A percentile compares a stretch with the other conserved stretches of the same genome.
Evolutionary conservation across 2,113 vertebrate species (phyloP).

Genomic region (Syngnathoides biaculeatus): DNA sequence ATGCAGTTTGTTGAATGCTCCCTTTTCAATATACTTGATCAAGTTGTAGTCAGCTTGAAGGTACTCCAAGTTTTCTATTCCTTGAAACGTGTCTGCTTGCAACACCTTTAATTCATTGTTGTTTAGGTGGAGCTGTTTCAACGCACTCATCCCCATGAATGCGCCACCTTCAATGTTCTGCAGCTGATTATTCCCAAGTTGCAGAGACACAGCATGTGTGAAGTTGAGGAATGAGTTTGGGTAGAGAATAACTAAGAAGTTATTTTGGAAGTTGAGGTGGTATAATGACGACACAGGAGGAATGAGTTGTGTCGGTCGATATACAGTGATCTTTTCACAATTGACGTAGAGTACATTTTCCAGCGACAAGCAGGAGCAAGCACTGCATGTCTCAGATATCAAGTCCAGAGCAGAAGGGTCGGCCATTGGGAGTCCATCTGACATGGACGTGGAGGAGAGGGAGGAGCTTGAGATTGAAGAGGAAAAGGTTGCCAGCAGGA

Average conservation of each 20-base stretch:
- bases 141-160: slow-evolving; percentile 88
- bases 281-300: slow-evolving; percentile 92
- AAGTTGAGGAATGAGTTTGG: slow-evolving; percentile 97
- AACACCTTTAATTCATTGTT: slow-evolving; percentile 98
- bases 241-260: slow-evolving; percentile 90
- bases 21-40: slow-evolving; percentile 97
- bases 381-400: slow-evolving; percentile 92
- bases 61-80: slow-evolving; percentile 99
- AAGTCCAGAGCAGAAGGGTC: slow-evolving; percentile 72
- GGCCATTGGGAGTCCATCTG: slow-evolving; percentile 54
- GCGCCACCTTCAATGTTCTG: slow-evolving; percentile 98
- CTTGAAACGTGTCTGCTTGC: slow-evolving; percentile 93
- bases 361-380: slow-evolving; percentile 94
- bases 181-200: slow-evolving; percentile 96
- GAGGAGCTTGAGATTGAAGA: slow-evolving; percentile 62
- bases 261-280: slow-evolving; percentile 98
- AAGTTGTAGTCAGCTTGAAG: slow-evolving; percentile 99
- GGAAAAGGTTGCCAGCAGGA: slow-evolving; percentile 91
- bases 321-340: slow-evolving; percentile 95
- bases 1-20: slow-evolving; percentile 98
- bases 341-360: slow-evolving; percentile 98
- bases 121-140: slow-evolving; percentile 98
- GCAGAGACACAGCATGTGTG: slow-evolving; percentile 94
- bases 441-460: slow-evolving; percentile 59
- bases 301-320: slow-evolving; percentile 92